Evolutionary conservation across 2,888 invertebrate species (phyloP).

Genomic region (Amphiduros pacificus): DNA sequence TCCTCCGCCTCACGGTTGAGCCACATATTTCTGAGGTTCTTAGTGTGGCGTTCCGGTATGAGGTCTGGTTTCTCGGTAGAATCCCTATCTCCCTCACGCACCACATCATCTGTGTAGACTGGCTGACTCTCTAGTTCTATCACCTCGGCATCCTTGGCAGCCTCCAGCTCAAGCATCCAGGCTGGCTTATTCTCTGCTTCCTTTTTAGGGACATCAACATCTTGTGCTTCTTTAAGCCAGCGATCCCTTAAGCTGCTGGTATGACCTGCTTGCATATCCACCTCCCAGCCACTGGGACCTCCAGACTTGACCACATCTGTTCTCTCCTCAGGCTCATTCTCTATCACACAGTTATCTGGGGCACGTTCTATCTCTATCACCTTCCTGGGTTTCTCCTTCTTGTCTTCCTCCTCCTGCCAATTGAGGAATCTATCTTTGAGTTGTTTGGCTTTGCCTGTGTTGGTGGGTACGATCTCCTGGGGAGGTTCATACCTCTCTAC

Average conservation of each 20-base stretch:
- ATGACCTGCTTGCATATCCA: neutral
- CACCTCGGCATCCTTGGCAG: conserved; percentile 24
- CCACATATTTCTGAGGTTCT: conserved; percentile 9
- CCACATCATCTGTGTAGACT: conserved; percentile 23
- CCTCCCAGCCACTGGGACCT: neutral
- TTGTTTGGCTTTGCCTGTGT: conserved; percentile 7
- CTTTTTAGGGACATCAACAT: neutral
- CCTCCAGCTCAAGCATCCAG: conserved; percentile 26
- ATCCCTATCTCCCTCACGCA: conserved; percentile 25
- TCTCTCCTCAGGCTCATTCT: conserved; percentile 18
- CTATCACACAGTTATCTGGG: conserved; percentile 12
- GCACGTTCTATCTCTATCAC: conserved; percentile 15
- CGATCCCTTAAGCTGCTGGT: neutral
- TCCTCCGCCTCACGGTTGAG: conserved; percentile 1
- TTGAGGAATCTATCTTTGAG: conserved; percentile 6
- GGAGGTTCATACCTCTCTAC: conserved; percentile 8
- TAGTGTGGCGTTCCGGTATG: neutral
- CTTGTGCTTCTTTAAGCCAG: neutral
- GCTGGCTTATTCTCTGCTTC: conserved; percentile 16
- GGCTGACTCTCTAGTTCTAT: conserved; percentile 34
- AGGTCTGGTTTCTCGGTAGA: conserved; percentile 3
- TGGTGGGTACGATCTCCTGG: conserved; percentile 12
- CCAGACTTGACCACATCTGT: conserved; percentile 6
- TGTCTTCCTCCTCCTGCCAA: neutral
- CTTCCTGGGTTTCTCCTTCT: neutral